phyloP scores from a whole-genome alignment of 2,888 invertebrate genomes.

The Cephus spinipes region DNA sequence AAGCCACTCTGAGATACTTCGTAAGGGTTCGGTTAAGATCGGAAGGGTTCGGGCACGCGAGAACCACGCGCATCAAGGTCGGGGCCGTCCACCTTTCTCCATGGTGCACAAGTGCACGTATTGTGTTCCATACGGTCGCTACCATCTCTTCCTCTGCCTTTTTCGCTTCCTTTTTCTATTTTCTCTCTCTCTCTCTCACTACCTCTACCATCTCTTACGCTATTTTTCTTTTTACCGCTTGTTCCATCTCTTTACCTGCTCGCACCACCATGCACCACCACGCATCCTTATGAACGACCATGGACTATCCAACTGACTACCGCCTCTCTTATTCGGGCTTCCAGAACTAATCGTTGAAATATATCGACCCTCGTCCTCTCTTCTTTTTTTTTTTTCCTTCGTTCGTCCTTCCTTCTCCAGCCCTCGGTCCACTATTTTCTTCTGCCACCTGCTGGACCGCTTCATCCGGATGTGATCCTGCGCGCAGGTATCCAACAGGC shows the following conservation, averaged over 20 bases:
- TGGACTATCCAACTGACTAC: not conserved
- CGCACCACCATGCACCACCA: no score
- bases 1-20: no score
- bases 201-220: constrained; percentile 6
- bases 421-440: no score
- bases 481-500: no score
- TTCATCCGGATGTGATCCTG: no score
- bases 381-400: not conserved
- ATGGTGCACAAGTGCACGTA: constrained; percentile 46
- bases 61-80: constrained; percentile 64
- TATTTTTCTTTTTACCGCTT: not conserved
- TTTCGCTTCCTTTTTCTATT: constrained; percentile 7
- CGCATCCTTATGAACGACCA: no score
- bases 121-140: constrained; percentile 21
- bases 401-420: no score
- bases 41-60: constrained; percentile 57
- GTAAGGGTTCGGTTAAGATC: constrained; percentile 32
- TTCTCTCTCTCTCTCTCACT: not conserved
- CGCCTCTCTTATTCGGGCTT: constrained; percentile 10
- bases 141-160: not conserved
- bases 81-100: constrained; percentile 57
- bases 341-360: constrained; percentile 34
- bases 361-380: constrained; percentile 17
- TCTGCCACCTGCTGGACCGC: no score
- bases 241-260: no score